Percentiles rank a stretch among this genome's conserved stretches.
phyloP scores from a whole-genome alignment of 2,888 invertebrate genomes.

The Mystacides longicornis region DNA sequence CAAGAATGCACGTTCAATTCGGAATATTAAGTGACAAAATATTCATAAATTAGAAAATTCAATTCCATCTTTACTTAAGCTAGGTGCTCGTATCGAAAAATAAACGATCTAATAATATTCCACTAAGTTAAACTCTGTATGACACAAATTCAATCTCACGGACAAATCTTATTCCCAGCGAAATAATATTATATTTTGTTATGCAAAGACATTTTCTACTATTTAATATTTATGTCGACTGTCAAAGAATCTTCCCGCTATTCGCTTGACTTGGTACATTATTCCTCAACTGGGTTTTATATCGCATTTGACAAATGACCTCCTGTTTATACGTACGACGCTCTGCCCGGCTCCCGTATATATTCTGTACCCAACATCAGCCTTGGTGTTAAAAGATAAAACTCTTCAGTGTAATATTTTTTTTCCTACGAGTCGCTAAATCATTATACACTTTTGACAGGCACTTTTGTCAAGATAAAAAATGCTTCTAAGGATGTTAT shows the following conservation, averaged over 20 bases:
- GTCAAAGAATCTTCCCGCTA: constrained; percentile 16
- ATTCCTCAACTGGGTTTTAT: constrained; percentile 19
- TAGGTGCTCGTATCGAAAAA: too few species aligned
- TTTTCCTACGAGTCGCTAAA: neutral
- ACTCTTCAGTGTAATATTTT: constrained; percentile 3
- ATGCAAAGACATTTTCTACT: too few species aligned
- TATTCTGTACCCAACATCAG: neutral
- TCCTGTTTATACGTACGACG: constrained; percentile 18
- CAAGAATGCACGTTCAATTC: too few species aligned
- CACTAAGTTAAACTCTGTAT: too few species aligned
- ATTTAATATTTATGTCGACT: constrained; percentile 16
- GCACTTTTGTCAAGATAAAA: neutral
- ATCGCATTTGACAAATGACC: constrained; percentile 19
- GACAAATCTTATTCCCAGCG: too few species aligned
- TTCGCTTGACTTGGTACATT: constrained; percentile 18
- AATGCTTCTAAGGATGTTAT: neutral
- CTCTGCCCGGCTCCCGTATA: constrained; percentile 10
- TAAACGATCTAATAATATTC: too few species aligned
- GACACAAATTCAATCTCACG: too few species aligned
- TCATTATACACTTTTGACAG: neutral
- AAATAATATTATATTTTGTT: too few species aligned
- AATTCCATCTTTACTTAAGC: too few species aligned
- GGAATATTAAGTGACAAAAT: too few species aligned
- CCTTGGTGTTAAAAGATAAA: constrained; percentile 17
- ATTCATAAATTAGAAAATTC: too few species aligned